Base-by-base conservation (phyloP, 2,797 vertebrate genomes). In the Luscinia luscinia region DNA sequence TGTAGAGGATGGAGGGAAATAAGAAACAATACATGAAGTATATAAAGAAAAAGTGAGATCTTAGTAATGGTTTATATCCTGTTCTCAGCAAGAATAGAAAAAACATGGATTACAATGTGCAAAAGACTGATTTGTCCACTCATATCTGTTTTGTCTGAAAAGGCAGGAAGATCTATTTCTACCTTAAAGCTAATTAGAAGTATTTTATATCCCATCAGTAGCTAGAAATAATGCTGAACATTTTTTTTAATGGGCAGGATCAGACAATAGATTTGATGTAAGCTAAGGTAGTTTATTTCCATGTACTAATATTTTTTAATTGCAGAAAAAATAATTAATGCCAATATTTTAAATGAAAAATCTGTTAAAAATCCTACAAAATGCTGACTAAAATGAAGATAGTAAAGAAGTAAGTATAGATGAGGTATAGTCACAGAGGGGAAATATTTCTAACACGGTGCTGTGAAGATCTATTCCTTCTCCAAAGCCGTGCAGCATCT, bases 1-100 rank as follows among this genome's bases (percentile, higher is more conserved):
- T 69, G 26, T 34, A 68, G 58, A 83, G 41, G 57, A 43, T 1
- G 5, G 58, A 87, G 68, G 68, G 86, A 90, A 93, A 92, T 54
- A 86, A 89, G 58, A 73, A 94, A 80, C 46, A 92, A 66, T 80
- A 52, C 48, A 69, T 34, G 41, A 77, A 90, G 75, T 73, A 67
- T 36, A 89, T 76, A 63, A 69, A 86, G 67, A 73, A 92, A 93
- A 88, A 93, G 40, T 68, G 73, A 90, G n/a, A 68, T 84, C 57
- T 63, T 63, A 63, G 46, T 70, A 84, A 77, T 48, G 24, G 14
- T 77, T 93, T 83, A 43, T 79, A 92, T 89, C 57, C 43, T 70
- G 18, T 80, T 58, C 49, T 84, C 68, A 64, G 26, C 22, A 67
- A 83, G 27, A 22, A 69, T 11, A 69, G 55, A 63, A 63, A 84